phyloP scores from a whole-genome alignment of 2,888 invertebrate species.

The Megalurothrips usitatus region DNA sequence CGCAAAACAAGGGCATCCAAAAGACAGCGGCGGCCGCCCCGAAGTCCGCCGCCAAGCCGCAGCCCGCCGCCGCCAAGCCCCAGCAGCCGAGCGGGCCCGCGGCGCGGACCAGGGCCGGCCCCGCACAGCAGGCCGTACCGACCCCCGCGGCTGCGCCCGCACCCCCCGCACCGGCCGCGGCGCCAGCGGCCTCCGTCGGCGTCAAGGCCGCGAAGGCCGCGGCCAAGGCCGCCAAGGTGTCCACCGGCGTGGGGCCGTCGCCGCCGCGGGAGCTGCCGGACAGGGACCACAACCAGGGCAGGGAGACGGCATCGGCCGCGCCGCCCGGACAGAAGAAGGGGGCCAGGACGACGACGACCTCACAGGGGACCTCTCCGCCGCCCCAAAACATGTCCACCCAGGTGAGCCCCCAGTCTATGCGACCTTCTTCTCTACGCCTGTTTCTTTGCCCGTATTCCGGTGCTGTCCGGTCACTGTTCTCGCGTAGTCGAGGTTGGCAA shows the following conservation, averaged over 20 bases:
- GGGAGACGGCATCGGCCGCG: constrained; percentile 37
- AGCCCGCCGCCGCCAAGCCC: not conserved
- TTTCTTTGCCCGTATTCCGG: too few relatives aligned
- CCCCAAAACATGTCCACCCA: constrained; percentile 85
- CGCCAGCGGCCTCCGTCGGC: not conserved
- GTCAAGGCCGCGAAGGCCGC: not conserved
- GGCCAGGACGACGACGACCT: constrained; percentile 48
- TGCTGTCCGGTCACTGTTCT: too few relatives aligned
- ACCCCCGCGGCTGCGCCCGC: constrained; percentile 29
- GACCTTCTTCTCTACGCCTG: not conserved
- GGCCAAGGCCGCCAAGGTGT: constrained; percentile 44
- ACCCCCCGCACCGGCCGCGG: constrained; percentile 1
- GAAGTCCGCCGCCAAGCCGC: not conserved
- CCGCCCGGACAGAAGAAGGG: constrained; percentile 34
- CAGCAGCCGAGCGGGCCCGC: not conserved
- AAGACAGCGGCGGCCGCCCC: constrained; percentile 15
- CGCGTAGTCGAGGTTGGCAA: too few relatives aligned
- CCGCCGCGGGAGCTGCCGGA: constrained; percentile 52
- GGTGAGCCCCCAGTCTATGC: constrained; percentile 49
- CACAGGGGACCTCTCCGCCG: constrained; percentile 78
- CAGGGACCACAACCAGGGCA: constrained; percentile 18
- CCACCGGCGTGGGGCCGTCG: constrained; percentile 61
- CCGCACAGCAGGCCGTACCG: not conserved
- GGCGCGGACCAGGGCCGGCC: not conserved
- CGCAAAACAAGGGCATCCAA: constrained; percentile 26